Evolutionary conservation across 2,797 vertebrate genomes (phyloP).

Genomic region (Gymnothorax javanicus): DNA sequence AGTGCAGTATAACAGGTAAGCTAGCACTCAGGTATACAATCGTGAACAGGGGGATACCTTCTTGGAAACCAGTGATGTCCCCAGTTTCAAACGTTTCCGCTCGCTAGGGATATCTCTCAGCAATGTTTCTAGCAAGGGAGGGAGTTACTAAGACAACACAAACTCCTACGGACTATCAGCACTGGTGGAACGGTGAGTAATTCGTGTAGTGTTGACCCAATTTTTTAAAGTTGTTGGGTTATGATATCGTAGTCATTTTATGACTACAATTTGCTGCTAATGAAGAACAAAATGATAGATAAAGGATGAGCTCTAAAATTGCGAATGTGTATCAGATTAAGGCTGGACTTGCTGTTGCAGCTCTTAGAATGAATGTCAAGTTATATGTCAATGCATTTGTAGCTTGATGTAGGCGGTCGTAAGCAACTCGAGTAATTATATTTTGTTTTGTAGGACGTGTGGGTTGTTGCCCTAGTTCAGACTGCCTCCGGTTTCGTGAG

Average conservation of each 20-base stretch:
- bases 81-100: not conserved
- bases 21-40: not conserved
- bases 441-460: not conserved
- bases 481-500: not conserved
- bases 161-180: slow-evolving; percentile 4
- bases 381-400: not conserved
- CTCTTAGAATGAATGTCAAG: too few relatives aligned
- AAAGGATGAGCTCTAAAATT: not conserved
- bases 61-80: slow-evolving; percentile 16
- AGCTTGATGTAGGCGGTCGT: not conserved
- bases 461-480: not conserved
- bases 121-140: not conserved
- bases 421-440: not conserved
- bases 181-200: slow-evolving; percentile 8
- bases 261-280: not conserved
- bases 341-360: not conserved
- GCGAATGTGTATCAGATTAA: not conserved
- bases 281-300: not conserved
- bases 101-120: slow-evolving; percentile 7
- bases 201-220: not conserved
- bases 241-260: not conserved
- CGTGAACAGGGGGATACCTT: not conserved
- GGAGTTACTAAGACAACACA: slow-evolving; percentile 5
- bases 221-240: not conserved
- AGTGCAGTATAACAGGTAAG: not conserved